Evolutionary conservation across 2,113 vertebrate genomes (phyloP).

Genomic region (Paralichthys olivaceus): DNA sequence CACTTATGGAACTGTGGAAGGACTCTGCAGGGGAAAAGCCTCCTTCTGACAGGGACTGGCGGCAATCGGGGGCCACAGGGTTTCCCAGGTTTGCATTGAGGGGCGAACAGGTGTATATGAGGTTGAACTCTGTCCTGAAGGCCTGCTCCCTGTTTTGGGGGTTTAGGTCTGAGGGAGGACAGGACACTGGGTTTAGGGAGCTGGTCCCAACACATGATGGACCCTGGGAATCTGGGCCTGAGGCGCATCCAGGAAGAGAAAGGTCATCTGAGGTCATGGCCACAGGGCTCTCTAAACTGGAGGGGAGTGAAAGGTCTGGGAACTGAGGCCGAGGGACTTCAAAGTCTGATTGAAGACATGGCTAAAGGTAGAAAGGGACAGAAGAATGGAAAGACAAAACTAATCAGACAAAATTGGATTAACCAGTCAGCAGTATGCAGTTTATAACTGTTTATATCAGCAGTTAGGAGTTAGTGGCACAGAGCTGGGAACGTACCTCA

Average conservation of each 20-base stretch:
- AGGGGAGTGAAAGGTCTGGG: conserved; percentile 85
- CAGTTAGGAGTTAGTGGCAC: neutral
- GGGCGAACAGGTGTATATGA: conserved; percentile 99
- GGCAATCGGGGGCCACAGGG: conserved; percentile 85
- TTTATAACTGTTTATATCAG: neutral
- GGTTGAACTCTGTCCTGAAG: conserved; percentile 99
- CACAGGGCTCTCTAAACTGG: conserved; percentile 85
- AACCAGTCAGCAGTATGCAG: neutral
- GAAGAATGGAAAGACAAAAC: neutral
- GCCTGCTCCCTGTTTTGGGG: conserved; percentile 90
- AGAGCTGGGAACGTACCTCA: conserved; percentile 84
- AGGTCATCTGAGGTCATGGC: conserved; percentile 83
- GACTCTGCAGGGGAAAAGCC: conserved; percentile 91
- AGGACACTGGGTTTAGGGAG: conserved; percentile 72
- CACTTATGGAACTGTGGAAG: conserved; percentile 86
- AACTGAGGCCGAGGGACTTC: conserved; percentile 85
- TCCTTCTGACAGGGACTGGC: conserved; percentile 87
- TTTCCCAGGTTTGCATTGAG: conserved; percentile 92
- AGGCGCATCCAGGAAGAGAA: conserved; percentile 80
- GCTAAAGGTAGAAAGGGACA: conserved; percentile 74
- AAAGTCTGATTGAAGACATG: conserved; percentile 88
- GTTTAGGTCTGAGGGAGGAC: conserved; percentile 74
- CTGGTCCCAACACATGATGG: conserved; percentile 52
- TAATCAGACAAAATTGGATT: neutral
- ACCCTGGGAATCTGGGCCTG: conserved; percentile 79